Evolutionary conservation across 2,113 vertebrate genomes (phyloP).

Genomic region (Melanerpes aurifrons): DNA sequence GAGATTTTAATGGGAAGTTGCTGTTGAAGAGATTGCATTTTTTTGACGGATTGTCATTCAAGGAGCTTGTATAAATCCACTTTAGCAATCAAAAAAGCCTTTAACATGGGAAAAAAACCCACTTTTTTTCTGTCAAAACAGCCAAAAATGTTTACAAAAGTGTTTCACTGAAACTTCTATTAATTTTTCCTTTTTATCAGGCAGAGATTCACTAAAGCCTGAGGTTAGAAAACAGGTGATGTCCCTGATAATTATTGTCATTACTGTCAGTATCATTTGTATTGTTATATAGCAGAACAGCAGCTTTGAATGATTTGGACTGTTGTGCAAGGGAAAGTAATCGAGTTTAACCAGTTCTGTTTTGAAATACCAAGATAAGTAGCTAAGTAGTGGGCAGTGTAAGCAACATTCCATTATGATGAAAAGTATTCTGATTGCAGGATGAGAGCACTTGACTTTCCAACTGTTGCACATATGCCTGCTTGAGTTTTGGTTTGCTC

Average conservation of each 20-base stretch:
- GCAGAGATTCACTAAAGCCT: neutral
- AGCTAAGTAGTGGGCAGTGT: neutral
- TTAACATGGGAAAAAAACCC: neutral
- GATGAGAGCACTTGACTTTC: neutral
- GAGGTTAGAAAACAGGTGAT: no score
- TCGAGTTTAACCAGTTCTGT: neutral
- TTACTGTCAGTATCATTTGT: no score
- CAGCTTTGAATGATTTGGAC: neutral
- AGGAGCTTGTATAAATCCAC: neutral
- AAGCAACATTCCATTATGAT: conserved; percentile 8
- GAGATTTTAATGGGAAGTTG: neutral
- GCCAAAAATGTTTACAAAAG: neutral
- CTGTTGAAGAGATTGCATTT: neutral
- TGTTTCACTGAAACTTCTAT: neutral
- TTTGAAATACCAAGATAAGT: neutral
- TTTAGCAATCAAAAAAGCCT: rapidly evolving
- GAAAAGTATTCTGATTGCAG: neutral
- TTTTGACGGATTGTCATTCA: neutral
- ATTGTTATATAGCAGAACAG: neutral
- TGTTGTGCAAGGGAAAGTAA: neutral
- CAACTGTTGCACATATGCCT: neutral
- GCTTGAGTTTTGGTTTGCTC: neutral
- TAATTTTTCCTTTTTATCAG: neutral
- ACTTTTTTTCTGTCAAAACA: neutral
- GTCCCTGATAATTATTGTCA: no score